phyloP scores from a whole-genome alignment of 1,140 invertebrate species.

The Pollicipes pollicipes region DNA sequence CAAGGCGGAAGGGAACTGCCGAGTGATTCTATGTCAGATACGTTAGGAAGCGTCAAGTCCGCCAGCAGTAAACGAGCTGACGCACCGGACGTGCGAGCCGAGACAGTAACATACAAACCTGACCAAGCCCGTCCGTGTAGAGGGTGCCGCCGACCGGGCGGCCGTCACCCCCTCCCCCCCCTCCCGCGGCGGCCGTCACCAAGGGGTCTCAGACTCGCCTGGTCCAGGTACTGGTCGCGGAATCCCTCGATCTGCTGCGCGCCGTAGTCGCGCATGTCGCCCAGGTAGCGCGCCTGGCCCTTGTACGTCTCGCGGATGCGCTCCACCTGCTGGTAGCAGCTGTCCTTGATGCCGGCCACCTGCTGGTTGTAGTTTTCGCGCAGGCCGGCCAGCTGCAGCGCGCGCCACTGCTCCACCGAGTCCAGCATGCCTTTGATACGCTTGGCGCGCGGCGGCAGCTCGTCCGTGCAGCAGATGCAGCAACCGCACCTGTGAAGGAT shows the following conservation, averaged over 20 bases:
- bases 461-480: conserved; percentile 40
- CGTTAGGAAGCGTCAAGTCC: no score
- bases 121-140: no score
- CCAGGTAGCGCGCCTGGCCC: conserved; percentile 63
- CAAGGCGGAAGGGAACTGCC: no score
- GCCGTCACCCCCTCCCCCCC: no score
- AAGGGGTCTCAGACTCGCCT: conserved; percentile 50
- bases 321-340: conserved; percentile 79
- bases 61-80: no score
- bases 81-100: no score
- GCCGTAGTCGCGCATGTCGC: conserved; percentile 76
- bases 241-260: conserved; percentile 60
- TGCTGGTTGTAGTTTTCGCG: conserved; percentile 81
- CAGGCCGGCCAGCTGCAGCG: conserved; percentile 36
- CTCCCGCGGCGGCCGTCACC: no score
- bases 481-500: conserved; percentile 24
- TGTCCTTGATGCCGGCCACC: conserved; percentile 47
- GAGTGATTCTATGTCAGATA: no score
- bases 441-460: conserved; percentile 49
- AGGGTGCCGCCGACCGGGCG: no score
- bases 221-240: conserved; percentile 78
- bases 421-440: conserved; percentile 71
- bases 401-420: conserved; percentile 72
- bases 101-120: no score
- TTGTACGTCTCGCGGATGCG: conserved; percentile 82